These are phyloP conservation scores for Channa maculata DNA, from an alignment of 2,113 vertebrate species.

Conservation along the genomic window DNA sequence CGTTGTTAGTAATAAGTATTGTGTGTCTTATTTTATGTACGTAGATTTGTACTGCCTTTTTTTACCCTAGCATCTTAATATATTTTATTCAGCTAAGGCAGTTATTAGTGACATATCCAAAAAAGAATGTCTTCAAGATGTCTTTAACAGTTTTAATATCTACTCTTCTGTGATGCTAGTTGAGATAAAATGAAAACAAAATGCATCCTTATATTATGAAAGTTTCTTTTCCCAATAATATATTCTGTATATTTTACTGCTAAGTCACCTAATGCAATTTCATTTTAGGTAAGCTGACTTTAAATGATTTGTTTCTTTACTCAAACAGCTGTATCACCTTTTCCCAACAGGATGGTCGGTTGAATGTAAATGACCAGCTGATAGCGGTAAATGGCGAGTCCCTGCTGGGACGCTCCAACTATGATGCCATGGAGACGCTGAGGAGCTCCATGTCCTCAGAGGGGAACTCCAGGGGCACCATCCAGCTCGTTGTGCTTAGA, in stretches of 20 bases:
- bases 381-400: slow-evolving; percentile 93
- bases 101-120: not conserved
- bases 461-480: slow-evolving; percentile 91
- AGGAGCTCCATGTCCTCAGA: slow-evolving; percentile 95
- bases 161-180: not conserved
- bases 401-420: slow-evolving; percentile 90
- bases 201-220: no score
- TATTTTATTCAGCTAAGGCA: not conserved
- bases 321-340: not conserved
- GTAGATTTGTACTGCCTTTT: not conserved
- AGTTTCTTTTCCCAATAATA: no score
- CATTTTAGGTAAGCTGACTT: not conserved
- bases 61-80: not conserved
- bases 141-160: not conserved
- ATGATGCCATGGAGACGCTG: slow-evolving; percentile 94
- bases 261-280: no score
- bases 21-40: not conserved
- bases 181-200: not conserved
- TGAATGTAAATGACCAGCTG: slow-evolving; percentile 91
- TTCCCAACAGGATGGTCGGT: slow-evolving; percentile 88
- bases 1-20: not conserved
- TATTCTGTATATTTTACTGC: not conserved
- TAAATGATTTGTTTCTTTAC: not conserved
- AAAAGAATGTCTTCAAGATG: not conserved
- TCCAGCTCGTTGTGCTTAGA: slow-evolving; percentile 90